Conservation (phyloP, 1,140 invertebrate species). For the Drosophila busckii region DNA sequence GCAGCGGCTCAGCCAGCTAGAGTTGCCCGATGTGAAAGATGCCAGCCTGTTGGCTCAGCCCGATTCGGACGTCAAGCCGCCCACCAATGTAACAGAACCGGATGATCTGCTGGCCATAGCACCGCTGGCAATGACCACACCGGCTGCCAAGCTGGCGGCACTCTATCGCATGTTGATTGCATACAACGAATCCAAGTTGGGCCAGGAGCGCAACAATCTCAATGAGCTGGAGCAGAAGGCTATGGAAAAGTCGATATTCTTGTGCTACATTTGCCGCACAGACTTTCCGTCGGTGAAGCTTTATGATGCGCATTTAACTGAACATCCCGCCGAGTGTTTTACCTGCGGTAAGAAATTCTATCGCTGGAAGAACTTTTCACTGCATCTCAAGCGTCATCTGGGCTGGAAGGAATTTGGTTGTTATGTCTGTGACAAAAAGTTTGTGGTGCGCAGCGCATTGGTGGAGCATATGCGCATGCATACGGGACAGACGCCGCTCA, state of each 20-base stretch:
- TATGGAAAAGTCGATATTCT: conserved; percentile 74
- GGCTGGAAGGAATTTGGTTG: conserved; percentile 84
- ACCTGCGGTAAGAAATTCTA: conserved; percentile 89
- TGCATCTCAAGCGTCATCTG: conserved; percentile 88
- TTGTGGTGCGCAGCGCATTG: conserved; percentile 88
- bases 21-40: conserved; percentile 57
- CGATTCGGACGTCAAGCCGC: conserved; percentile 47
- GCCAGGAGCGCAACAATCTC: conserved; percentile 64
- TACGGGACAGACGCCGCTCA: conserved; percentile 88
- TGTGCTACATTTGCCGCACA: conserved; percentile 82
- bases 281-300: conserved; percentile 78
- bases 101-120: conserved; percentile 46
- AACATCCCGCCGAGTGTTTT: conserved; percentile 88
- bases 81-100: conserved; percentile 31
- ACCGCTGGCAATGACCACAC: conserved; percentile 57
- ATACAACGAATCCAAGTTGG: conserved; percentile 71
- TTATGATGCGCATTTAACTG: conserved; percentile 86
- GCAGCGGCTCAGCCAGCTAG: conserved; percentile 32
- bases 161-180: conserved; percentile 71
- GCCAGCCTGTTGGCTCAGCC: conserved; percentile 32
- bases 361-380: conserved; percentile 84
- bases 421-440: conserved; percentile 88
- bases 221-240: conserved; percentile 67
- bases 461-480: conserved; percentile 90
- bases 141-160: conserved; percentile 63